A percentile compares a stretch with the other conserved stretches of the same genome.
phyloP scores from a whole-genome alignment of 2,888 invertebrate genomes.

The Pristionchus fissidentatus region DNA sequence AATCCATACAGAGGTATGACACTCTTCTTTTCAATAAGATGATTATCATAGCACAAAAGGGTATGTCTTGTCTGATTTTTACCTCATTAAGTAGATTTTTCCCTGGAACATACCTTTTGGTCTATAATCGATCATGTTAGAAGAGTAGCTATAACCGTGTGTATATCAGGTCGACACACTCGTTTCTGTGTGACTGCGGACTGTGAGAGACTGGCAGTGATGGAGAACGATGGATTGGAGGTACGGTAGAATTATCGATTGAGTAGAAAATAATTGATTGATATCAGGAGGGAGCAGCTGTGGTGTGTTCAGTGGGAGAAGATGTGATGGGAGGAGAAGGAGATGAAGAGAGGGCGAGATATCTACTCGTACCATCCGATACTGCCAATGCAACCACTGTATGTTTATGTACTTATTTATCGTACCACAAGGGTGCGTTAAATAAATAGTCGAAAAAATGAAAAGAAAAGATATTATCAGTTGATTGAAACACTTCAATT shows the following conservation, averaged over 20 bases:
- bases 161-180: constrained; percentile 55
- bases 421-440: no score
- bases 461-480: no score
- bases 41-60: no score
- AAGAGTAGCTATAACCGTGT: neutral
- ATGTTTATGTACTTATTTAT: neutral
- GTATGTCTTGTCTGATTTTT: no score
- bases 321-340: constrained; percentile 41
- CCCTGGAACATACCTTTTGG: no score
- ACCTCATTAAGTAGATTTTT: no score
- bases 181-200: constrained; percentile 64
- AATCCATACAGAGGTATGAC: constrained; percentile 45
- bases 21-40: neutral
- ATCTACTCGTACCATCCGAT: constrained; percentile 31
- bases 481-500: no score
- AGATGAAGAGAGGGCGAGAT: constrained; percentile 1
- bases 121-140: neutral
- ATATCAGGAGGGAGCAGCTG: constrained; percentile 21
- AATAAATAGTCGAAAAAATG: no score
- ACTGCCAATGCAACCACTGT: neutral
- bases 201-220: constrained; percentile 57
- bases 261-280: constrained; percentile 29
- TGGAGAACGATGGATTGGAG: constrained; percentile 58
- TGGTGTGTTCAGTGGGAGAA: constrained; percentile 42
- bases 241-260: no score